Evolutionary conservation across 2,113 vertebrate genomes (phyloP).

Genomic region (Chrysochloris asiatica): DNA sequence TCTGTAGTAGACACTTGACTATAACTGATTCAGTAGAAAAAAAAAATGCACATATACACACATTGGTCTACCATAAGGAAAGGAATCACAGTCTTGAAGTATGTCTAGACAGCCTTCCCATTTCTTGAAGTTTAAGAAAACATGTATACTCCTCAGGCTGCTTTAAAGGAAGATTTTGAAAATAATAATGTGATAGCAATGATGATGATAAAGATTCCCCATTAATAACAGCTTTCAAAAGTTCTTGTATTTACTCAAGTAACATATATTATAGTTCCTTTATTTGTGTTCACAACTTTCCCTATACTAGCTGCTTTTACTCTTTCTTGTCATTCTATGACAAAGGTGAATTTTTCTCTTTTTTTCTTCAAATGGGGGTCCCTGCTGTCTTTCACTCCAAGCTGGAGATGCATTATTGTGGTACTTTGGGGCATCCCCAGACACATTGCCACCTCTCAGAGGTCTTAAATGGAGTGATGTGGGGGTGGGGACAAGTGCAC

Average conservation of each 20-base stretch:
- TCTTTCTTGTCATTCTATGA: background rate
- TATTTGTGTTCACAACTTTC: background rate
- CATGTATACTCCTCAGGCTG: background rate
- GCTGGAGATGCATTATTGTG: too few relatives aligned
- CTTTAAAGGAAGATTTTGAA: conserved; percentile 25
- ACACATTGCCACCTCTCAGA: too few relatives aligned
- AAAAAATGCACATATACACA: background rate
- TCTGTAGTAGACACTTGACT: background rate
- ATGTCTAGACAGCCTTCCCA: conserved; percentile 21
- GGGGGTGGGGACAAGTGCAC: too few relatives aligned
- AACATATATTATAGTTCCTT: background rate
- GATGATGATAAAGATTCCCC: background rate
- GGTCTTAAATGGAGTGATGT: too few relatives aligned
- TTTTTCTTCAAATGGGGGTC: too few relatives aligned
- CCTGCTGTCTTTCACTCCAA: too few relatives aligned
- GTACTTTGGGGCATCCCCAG: too few relatives aligned
- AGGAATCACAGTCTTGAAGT: background rate
- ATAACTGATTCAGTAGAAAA: background rate
- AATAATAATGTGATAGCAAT: background rate
- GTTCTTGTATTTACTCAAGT: background rate
- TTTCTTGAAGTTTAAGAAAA: conserved; percentile 42
- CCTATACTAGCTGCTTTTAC: background rate
- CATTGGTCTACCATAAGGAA: background rate
- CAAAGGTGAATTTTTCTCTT: background rate
- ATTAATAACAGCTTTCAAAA: background rate